Conservation (phyloP, 2,113 vertebrate species). For the Pedionomus torquatus region DNA sequence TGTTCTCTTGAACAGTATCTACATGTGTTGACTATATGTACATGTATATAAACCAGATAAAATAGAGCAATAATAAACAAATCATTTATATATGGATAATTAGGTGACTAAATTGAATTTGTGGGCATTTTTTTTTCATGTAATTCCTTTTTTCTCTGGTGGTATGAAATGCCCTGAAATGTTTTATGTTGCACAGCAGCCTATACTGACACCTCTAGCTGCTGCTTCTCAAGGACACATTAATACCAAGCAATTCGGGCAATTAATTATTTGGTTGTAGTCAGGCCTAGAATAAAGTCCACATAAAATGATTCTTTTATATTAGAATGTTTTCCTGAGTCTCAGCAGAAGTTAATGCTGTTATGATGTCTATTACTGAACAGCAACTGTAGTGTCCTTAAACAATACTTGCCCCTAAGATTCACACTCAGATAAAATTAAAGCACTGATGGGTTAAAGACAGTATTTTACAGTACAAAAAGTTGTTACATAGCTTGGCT, state of each 20-base stretch:
- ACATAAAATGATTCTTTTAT: background rate
- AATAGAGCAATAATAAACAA: background rate
- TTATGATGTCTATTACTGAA: background rate
- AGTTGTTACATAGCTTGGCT: background rate
- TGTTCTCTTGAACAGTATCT: background rate
- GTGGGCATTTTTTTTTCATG: background rate
- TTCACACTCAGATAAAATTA: background rate
- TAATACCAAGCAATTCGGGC: background rate
- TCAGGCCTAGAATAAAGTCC: background rate
- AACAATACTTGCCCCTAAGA: background rate
- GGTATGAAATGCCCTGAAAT: background rate
- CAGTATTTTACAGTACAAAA: background rate
- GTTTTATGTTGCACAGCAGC: background rate
- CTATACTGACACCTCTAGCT: background rate
- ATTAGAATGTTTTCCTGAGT: background rate
- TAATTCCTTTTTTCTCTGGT: background rate
- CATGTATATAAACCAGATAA: background rate
- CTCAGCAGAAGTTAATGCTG: background rate
- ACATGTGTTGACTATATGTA: background rate
- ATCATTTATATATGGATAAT: background rate
- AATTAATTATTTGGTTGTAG: background rate
- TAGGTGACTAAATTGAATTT: background rate
- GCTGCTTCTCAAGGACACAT: background rate
- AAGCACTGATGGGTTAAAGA: background rate
- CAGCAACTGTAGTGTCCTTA: background rate